These are phyloP conservation scores for Perizoma affinitatum DNA, from an alignment of 2,888 invertebrate genomes.

Conservation along the genomic window DNA sequence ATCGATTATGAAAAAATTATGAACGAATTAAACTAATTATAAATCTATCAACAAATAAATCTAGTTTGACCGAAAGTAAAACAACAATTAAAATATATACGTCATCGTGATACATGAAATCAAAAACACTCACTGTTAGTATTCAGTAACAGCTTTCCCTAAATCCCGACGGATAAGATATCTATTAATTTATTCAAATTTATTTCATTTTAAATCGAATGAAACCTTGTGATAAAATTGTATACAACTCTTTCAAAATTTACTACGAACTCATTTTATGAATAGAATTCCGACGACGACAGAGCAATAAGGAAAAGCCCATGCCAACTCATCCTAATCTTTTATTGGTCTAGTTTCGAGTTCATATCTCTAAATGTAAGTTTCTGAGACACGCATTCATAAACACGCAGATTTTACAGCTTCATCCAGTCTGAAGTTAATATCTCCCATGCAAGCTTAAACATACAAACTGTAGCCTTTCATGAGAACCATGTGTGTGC, in stretches of 20 bases:
- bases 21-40: too few relatives aligned
- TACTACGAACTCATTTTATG: neutral
- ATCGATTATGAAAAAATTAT: too few relatives aligned
- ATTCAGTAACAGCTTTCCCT: too few relatives aligned
- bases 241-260: neutral
- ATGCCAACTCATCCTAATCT: conserved; percentile 2
- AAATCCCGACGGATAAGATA: too few relatives aligned
- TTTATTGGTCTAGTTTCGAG: conserved; percentile 3
- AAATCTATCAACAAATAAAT: too few relatives aligned
- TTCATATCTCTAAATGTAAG: neutral
- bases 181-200: neutral
- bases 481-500: conserved; percentile 35
- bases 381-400: conserved; percentile 7
- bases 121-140: too few relatives aligned
- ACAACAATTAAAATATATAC: too few relatives aligned
- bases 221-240: conserved; percentile 1
- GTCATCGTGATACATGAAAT: too few relatives aligned
- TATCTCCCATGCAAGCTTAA: conserved; percentile 27
- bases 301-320: neutral
- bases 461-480: conserved; percentile 34
- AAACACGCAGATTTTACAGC: conserved; percentile 20
- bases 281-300: too few relatives aligned
- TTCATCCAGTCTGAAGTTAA: conserved; percentile 19
- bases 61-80: too few relatives aligned
- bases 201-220: neutral